Conservation (phyloP, 1,140 invertebrate species). For the Apis florea region DNA sequence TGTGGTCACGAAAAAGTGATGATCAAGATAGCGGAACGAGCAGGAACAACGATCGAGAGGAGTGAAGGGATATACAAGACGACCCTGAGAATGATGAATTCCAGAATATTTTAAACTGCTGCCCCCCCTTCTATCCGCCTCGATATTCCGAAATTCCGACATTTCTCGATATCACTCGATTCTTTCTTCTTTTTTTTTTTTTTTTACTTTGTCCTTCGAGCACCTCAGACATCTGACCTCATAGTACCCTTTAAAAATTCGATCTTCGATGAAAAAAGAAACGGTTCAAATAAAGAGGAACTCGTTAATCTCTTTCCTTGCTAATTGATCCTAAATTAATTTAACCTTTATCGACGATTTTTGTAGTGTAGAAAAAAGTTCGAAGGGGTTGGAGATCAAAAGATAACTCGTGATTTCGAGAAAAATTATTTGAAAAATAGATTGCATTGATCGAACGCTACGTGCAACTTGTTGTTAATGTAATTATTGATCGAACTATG, state of each 20-base stretch:
- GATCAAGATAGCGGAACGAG: background rate
- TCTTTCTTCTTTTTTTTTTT: background rate
- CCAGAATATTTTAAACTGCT: conserved; percentile 31
- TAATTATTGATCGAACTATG: too few species aligned
- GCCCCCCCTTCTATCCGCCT: conserved; percentile 11
- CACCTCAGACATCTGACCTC: conserved; percentile 13
- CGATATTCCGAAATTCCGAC: conserved; percentile 29
- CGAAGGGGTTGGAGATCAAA: too few species aligned
- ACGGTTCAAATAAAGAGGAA: background rate
- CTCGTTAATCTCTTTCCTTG: too few species aligned
- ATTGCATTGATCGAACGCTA: too few species aligned
- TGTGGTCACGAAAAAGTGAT: background rate
- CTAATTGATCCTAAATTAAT: too few species aligned
- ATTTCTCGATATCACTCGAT: background rate
- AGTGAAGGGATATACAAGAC: background rate
- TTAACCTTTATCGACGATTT: too few species aligned
- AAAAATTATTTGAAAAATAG: too few species aligned
- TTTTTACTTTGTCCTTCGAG: background rate
- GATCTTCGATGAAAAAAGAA: background rate
- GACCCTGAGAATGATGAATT: conserved; percentile 32
- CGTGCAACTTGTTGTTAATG: too few species aligned
- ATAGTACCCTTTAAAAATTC: background rate
- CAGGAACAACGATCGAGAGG: background rate
- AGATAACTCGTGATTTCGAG: too few species aligned
- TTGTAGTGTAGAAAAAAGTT: too few species aligned